Percentiles rank a stretch among this genome's conserved stretches.
These are phyloP conservation scores for Oxygymnocypris stewartii DNA, from an alignment of 2,113 vertebrate species.

Conservation along the genomic window DNA sequence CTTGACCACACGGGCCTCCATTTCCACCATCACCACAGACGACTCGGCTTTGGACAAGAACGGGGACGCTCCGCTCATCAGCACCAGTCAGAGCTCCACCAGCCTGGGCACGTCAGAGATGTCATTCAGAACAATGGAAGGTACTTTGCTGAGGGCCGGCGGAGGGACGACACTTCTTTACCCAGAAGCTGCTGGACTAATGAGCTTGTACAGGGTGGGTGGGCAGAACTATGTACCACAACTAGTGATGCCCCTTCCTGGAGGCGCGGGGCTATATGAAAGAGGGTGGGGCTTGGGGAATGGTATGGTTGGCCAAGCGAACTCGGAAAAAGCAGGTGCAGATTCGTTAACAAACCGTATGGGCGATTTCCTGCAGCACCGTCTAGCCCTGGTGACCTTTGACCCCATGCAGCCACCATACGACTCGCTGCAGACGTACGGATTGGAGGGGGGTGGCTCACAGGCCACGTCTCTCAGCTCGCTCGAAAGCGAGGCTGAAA, in stretches of 20 bases:
- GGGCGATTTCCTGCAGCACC: conserved; percentile 82
- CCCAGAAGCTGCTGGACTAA: conserved; percentile 55
- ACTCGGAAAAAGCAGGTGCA: conserved; percentile 8
- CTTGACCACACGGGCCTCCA: conserved; percentile 33
- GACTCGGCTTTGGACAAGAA: conserved; percentile 19
- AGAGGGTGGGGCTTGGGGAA: conserved; percentile 51
- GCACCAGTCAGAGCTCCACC: conserved; percentile 32
- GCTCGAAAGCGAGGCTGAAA: conserved; percentile 76
- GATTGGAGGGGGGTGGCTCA: conserved; percentile 83
- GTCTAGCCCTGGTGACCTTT: conserved; percentile 81
- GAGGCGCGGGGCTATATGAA: conserved; percentile 51
- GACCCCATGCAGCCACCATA: conserved; percentile 87
- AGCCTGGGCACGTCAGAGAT: background rate
- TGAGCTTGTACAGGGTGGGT: conserved; percentile 64
- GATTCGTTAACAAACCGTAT: conserved; percentile 71
- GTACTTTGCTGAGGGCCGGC: conserved; percentile 49
- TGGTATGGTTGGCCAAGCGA: conserved; percentile 23
- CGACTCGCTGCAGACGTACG: conserved; percentile 88
- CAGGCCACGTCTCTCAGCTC: conserved; percentile 85
- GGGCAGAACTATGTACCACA: conserved; percentile 61
- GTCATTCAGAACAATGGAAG: conserved; percentile 56
- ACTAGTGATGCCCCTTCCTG: conserved; percentile 59
- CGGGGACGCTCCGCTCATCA: background rate
- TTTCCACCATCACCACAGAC: conserved; percentile 45
- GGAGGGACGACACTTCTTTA: conserved; percentile 51